A percentile compares a stretch with the other conserved stretches of the same genome.
Evolutionary conservation across 2,888 invertebrate genomes (phyloP).

Genomic region (Rotaria magnacalcarata): DNA sequence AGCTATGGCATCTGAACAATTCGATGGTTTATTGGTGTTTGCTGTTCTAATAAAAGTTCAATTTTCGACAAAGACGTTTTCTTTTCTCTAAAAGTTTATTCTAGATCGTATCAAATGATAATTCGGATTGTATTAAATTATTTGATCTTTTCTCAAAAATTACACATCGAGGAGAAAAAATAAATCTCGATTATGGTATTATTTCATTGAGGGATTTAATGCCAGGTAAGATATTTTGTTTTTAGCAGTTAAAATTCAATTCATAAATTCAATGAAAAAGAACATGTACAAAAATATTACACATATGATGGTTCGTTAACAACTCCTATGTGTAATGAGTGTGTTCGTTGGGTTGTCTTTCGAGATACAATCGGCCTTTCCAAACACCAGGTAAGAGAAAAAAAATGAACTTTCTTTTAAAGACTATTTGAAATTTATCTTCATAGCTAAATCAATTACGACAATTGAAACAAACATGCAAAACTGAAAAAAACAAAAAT

Average conservation of each 20-base stretch:
- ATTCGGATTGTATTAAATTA: not conserved
- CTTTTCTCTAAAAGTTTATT: not conserved
- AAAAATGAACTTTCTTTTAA: not conserved
- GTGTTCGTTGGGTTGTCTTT: constrained; percentile 42
- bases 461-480: constrained; percentile 9
- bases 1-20: constrained; percentile 69
- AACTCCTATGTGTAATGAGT: constrained; percentile 39
- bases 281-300: constrained; percentile 36
- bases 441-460: constrained; percentile 33
- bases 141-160: not conserved
- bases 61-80: not conserved
- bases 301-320: constrained; percentile 45
- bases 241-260: not conserved
- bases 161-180: not conserved
- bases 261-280: not conserved
- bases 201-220: not conserved
- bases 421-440: not conserved
- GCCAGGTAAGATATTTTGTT: not conserved
- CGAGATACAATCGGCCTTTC: constrained; percentile 36
- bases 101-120: not conserved
- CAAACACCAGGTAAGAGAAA: not conserved
- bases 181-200: not conserved
- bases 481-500: not conserved
- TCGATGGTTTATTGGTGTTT: constrained; percentile 82
- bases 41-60: constrained; percentile 78